These are phyloP conservation scores for Chaetorhynchus papuensis DNA, from an alignment of 2,113 vertebrate genomes.

Conservation along the genomic window DNA sequence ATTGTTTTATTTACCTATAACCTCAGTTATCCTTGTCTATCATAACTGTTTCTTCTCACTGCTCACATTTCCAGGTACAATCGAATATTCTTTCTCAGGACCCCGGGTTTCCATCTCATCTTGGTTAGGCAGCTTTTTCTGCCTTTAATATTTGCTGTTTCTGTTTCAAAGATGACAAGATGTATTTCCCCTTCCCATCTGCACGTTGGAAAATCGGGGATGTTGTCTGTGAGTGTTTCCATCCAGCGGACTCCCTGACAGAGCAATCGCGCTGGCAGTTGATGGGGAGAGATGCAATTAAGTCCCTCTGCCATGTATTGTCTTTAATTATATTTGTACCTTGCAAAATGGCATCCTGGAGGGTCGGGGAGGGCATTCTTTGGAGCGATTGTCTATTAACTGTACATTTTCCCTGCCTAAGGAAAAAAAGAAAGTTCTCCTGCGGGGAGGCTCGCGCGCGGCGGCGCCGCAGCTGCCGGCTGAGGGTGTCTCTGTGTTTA, in stretches of 20 bases:
- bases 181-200: background rate
- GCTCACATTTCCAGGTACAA: background rate
- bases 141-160: background rate
- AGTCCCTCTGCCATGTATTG: background rate
- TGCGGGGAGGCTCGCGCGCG: background rate
- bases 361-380: background rate
- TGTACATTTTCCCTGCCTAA: background rate
- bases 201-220: background rate
- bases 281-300: background rate
- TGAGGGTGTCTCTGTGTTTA: background rate
- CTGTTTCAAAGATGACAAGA: background rate
- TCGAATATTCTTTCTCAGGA: background rate
- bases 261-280: background rate
- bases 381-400: background rate
- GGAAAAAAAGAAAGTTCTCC: background rate
- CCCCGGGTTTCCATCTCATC: background rate
- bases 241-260: background rate
- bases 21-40: background rate
- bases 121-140: background rate
- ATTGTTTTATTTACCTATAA: background rate
- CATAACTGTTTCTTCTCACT: background rate
- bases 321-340: constrained; percentile 35
- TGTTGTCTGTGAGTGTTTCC: background rate
- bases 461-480: background rate
- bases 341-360: constrained; percentile 53